Evolutionary conservation across 2,888 invertebrate genomes (phyloP).

Genomic region (Idaea aversata): DNA sequence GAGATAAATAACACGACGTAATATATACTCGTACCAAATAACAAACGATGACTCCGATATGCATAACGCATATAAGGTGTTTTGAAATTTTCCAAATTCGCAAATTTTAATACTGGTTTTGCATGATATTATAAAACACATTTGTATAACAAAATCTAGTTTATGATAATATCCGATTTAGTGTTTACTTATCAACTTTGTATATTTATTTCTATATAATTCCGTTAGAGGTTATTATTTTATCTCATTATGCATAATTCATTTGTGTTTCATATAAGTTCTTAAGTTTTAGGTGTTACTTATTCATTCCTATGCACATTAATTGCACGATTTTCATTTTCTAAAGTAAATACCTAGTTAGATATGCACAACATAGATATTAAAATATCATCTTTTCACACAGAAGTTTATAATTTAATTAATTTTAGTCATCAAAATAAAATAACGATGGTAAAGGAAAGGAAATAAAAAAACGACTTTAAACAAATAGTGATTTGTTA

Average conservation of each 20-base stretch:
- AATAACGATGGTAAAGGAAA: too few relatives aligned
- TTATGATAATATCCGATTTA: too few relatives aligned
- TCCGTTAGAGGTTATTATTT: neutral
- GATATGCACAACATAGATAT: neutral
- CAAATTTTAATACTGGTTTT: constrained; percentile 33
- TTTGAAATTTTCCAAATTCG: constrained; percentile 24
- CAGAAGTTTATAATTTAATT: too few relatives aligned
- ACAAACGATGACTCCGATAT: constrained; percentile 11
- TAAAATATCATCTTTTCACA: too few relatives aligned
- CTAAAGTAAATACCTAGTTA: neutral
- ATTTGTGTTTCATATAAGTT: neutral
- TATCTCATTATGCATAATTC: neutral
- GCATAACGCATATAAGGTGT: constrained; percentile 14
- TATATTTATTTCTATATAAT: too few relatives aligned
- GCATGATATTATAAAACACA: constrained; percentile 32
- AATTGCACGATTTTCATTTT: neutral
- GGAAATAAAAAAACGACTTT: too few relatives aligned
- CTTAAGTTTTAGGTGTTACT: too few relatives aligned
- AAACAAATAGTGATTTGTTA: too few relatives aligned
- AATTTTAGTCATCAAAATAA: too few relatives aligned
- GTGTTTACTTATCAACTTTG: too few relatives aligned
- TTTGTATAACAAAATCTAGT: neutral
- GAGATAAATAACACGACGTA: neutral
- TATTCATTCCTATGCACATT: neutral
- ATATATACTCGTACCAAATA: neutral